phyloP scores from a whole-genome alignment of 1,140 invertebrate species.

The Anadara kagoshimensis region DNA sequence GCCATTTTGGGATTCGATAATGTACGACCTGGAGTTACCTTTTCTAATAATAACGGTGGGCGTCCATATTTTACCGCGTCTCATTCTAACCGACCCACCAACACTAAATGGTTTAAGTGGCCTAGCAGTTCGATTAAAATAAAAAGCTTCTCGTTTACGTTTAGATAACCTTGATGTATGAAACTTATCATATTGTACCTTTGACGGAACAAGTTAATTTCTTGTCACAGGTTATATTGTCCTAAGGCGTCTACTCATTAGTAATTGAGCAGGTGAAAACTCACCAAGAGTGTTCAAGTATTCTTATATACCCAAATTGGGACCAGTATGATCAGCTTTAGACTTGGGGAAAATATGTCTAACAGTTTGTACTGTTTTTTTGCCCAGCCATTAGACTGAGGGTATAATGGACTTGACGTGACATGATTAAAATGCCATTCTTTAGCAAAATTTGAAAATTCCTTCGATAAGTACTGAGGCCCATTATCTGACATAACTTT shows the following conservation, averaged over 20 bases:
- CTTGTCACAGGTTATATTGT: neutral
- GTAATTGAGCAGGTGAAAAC: no score
- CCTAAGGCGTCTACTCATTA: no score
- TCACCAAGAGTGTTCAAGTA: conserved; percentile 21
- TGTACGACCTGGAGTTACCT: no score
- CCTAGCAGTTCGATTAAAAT: no score
- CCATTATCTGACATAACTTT: conserved; percentile 40
- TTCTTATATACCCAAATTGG: conserved; percentile 21
- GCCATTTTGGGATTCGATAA: no score
- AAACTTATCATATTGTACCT: no score
- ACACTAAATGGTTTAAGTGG: no score
- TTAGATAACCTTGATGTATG: no score
- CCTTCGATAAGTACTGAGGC: conserved; percentile 32
- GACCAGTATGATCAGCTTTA: conserved; percentile 9
- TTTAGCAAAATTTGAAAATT: conserved; percentile 28
- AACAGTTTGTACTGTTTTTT: conserved; percentile 27
- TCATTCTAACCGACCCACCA: no score
- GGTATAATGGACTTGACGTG: conserved; percentile 25
- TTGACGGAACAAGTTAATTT: conserved; percentile 23
- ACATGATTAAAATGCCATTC: conserved; percentile 32
- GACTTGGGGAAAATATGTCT: conserved; percentile 16
- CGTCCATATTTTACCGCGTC: no score
- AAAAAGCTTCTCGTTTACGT: no score
- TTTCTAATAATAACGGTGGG: no score
- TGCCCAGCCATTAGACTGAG: conserved; percentile 20